A percentile compares a stretch with the other conserved stretches of the same genome.
Evolutionary conservation across 2,113 vertebrate species (phyloP).

Genomic region (Globicephala melas): DNA sequence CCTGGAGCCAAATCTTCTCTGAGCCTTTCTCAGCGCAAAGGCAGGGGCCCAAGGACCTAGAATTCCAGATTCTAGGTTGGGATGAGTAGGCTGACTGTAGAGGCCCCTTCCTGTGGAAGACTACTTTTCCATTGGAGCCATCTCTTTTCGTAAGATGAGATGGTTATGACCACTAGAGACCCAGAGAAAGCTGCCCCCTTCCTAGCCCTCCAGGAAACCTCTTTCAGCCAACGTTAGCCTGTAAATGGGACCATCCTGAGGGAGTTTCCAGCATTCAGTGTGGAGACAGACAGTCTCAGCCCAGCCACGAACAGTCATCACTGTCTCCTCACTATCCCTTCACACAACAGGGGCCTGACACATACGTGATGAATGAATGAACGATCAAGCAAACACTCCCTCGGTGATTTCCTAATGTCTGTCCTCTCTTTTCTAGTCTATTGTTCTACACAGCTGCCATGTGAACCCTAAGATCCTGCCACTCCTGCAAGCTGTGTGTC

Average conservation of each 20-base stretch:
- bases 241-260: background rate
- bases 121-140: background rate
- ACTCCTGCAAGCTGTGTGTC: background rate
- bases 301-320: background rate
- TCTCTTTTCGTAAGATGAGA: background rate
- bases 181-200: background rate
- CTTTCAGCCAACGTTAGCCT: background rate
- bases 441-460: background rate
- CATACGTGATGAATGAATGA: background rate
- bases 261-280: background rate
- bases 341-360: background rate
- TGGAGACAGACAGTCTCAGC: background rate
- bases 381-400: background rate
- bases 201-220: background rate
- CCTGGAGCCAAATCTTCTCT: background rate
- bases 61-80: background rate
- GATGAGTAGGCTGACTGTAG: background rate
- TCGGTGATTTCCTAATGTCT: background rate
- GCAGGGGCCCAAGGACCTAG: background rate
- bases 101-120: background rate
- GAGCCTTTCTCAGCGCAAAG: background rate
- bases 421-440: background rate
- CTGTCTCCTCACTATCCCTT: background rate
- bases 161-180: background rate
- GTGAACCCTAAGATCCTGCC: background rate